Conservation (phyloP, 2,113 vertebrate species). For the Paradisaea rubra region DNA sequence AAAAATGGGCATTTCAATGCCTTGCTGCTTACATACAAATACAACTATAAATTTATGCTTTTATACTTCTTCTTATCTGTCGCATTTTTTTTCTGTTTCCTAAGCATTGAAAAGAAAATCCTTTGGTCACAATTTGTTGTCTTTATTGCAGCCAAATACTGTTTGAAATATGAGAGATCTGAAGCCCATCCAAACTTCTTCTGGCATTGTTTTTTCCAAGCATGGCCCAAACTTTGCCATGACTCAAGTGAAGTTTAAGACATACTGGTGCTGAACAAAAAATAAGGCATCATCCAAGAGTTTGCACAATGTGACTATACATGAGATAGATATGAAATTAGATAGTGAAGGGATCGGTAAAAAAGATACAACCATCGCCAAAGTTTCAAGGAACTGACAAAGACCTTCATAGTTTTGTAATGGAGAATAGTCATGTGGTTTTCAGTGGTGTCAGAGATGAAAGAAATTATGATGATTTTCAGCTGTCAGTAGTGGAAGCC, state of each 20-base stretch:
- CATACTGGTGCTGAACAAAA: background rate
- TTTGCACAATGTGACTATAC: background rate
- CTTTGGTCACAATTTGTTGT: background rate
- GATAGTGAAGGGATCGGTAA: background rate
- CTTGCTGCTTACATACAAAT: background rate
- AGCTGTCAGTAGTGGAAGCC: background rate
- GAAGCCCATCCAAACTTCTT: background rate
- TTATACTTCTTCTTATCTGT: background rate
- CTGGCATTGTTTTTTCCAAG: background rate
- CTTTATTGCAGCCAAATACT: background rate
- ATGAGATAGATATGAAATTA: background rate
- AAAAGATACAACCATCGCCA: background rate
- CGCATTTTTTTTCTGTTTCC: background rate
- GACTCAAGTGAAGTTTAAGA: background rate
- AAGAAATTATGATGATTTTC: slow-evolving; percentile 34
- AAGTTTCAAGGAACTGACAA: background rate
- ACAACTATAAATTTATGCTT: background rate
- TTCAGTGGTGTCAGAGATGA: slow-evolving; percentile 15
- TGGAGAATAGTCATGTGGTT: background rate
- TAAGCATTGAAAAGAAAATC: background rate
- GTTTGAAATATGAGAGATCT: background rate
- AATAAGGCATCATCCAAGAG: background rate
- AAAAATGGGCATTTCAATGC: background rate
- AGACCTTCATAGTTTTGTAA: slow-evolving; percentile 5
- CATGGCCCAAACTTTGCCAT: background rate